Evolutionary conservation across 1,140 invertebrate genomes (phyloP).

Genomic region (Drosophila lacteicornis): DNA sequence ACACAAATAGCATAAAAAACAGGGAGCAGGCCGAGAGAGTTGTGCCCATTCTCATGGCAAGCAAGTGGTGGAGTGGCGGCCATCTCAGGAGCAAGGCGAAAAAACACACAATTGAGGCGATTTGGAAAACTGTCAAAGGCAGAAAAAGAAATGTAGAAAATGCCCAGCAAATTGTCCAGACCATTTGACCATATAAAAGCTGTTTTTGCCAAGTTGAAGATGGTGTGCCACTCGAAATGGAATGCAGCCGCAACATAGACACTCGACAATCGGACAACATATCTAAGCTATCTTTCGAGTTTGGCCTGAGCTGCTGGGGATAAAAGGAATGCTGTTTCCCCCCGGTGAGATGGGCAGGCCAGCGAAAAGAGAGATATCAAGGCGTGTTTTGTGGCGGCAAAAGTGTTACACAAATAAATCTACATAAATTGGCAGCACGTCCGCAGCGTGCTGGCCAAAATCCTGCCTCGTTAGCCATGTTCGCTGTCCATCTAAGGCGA

Average conservation of each 20-base stretch:
- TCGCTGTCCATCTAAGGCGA: conserved; percentile 35
- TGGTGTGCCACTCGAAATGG: conserved; percentile 39
- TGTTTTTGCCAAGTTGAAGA: conserved; percentile 25
- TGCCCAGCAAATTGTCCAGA: conserved; percentile 39
- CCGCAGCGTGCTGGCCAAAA: conserved; percentile 18
- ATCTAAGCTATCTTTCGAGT: conserved; percentile 63
- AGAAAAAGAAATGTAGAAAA: conserved; percentile 36
- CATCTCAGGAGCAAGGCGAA: background rate
- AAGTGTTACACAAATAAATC: conserved; percentile 81
- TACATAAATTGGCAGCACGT: conserved; percentile 64
- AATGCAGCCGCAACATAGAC: conserved; percentile 40
- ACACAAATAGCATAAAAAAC: conserved; percentile 24
- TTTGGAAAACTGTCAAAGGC: conserved; percentile 42
- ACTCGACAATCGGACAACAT: conserved; percentile 29
- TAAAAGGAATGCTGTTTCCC: conserved; percentile 64
- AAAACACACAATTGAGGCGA: conserved; percentile 14
- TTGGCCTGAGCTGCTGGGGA: conserved; percentile 48
- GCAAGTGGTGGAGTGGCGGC: conserved; percentile 38
- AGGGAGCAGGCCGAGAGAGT: conserved; percentile 20
- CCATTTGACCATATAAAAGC: conserved; percentile 48
- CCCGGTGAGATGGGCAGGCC: conserved; percentile 13
- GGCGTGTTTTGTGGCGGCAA: conserved; percentile 37
- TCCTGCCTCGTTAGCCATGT: conserved; percentile 63
- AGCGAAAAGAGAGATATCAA: conserved; percentile 66
- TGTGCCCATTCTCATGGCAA: conserved; percentile 59